A percentile compares a stretch with the other conserved stretches of the same genome.
These are phyloP conservation scores for Vireo griseus DNA, from an alignment of 2,797 vertebrate genomes.

Conservation along the genomic window DNA sequence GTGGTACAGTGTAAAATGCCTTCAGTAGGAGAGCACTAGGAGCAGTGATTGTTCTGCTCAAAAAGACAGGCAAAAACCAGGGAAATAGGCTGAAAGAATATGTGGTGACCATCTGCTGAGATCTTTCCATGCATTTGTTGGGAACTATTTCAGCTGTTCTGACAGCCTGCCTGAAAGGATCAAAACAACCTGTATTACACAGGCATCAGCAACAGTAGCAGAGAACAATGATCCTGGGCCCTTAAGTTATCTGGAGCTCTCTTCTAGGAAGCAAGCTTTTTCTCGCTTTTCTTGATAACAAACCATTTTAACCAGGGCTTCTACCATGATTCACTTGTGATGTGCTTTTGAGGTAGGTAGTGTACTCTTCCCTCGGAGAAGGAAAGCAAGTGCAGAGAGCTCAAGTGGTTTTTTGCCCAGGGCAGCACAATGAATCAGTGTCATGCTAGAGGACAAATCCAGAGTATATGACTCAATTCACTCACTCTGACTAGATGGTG, in stretches of 20 bases:
- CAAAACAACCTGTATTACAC: background rate
- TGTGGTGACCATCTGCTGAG: background rate
- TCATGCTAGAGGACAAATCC: background rate
- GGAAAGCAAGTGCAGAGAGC: background rate
- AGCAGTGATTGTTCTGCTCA: background rate
- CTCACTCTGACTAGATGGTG: background rate
- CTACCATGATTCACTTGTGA: background rate
- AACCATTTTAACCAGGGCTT: background rate
- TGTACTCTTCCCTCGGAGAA: background rate
- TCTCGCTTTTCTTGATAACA: background rate
- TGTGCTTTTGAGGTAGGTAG: background rate
- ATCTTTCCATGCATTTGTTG: background rate
- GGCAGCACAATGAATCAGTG: background rate
- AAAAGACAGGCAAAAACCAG: background rate
- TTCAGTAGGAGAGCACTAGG: background rate
- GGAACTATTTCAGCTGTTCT: background rate
- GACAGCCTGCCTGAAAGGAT: slow-evolving; percentile 11
- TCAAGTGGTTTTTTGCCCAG: background rate
- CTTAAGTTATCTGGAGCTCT: background rate
- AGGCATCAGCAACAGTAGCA: background rate
- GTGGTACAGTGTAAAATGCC: background rate
- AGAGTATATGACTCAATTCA: background rate
- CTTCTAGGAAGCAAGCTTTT: background rate
- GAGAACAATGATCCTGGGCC: background rate
- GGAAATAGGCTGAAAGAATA: background rate